Evolutionary conservation across 2,797 vertebrate genomes (phyloP).

Genomic region (Parauchenoglanis punctatus): DNA sequence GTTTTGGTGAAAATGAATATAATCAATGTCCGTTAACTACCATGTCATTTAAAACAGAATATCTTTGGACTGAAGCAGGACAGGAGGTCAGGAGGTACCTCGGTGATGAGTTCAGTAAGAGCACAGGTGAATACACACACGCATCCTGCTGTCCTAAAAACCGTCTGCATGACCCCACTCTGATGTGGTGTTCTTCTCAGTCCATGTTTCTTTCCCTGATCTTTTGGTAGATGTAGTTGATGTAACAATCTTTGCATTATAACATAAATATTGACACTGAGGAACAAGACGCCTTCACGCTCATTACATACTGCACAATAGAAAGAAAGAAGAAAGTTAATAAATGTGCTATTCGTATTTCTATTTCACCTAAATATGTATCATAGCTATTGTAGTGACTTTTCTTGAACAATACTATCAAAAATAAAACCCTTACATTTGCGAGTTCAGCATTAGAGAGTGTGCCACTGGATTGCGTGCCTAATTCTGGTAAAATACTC

Average conservation of each 20-base stretch:
- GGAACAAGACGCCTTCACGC: slow-evolving; percentile 26
- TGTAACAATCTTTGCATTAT: neutral
- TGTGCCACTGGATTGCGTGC: neutral
- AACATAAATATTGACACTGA: slow-evolving; percentile 10
- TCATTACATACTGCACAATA: slow-evolving; percentile 29
- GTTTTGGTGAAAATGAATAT: slow-evolving; percentile 1
- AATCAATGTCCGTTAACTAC: neutral
- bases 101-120: slow-evolving; percentile 62
- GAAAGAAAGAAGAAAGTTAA: neutral
- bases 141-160: slow-evolving; percentile 24
- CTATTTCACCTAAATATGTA: neutral
- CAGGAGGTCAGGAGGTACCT: slow-evolving; percentile 44
- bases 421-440: slow-evolving; percentile 9
- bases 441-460: neutral
- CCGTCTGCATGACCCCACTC: neutral
- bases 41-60: slow-evolving; percentile 22
- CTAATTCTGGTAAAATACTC: slow-evolving; percentile 6
- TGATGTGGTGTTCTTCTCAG: neutral
- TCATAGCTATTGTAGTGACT: neutral
- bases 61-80: slow-evolving; percentile 54
- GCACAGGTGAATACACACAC: slow-evolving; percentile 53
- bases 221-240: slow-evolving; percentile 20
- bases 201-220: slow-evolving; percentile 27
- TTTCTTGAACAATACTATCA: slow-evolving; percentile 17
- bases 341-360: slow-evolving; percentile 4